Conservation (phyloP, 2,797 vertebrate species). For the Natrix natrix region DNA sequence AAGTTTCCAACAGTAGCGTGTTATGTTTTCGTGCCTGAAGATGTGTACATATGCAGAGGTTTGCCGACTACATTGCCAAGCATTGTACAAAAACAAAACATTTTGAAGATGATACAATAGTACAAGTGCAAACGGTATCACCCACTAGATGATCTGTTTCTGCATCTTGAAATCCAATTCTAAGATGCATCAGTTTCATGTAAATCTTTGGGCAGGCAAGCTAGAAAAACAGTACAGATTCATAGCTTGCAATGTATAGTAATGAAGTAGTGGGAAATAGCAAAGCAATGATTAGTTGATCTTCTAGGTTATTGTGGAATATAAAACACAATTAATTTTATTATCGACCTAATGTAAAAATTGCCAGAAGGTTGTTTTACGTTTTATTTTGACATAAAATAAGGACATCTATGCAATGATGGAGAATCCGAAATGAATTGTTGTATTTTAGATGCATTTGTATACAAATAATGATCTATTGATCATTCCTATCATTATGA, state of each 20-base stretch:
- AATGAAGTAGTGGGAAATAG: background rate
- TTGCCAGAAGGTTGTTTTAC: background rate
- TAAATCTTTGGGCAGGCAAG: background rate
- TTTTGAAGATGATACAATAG: background rate
- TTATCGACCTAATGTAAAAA: slow-evolving; percentile 4
- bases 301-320: background rate
- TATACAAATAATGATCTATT: background rate
- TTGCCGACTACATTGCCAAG: background rate
- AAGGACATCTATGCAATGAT: background rate
- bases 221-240: background rate
- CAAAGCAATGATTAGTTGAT: background rate
- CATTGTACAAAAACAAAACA: background rate
- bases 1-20: background rate
- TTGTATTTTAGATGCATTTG: background rate
- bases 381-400: background rate
- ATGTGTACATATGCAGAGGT: background rate
- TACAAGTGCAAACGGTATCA: background rate
- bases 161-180: background rate
- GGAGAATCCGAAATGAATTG: background rate
- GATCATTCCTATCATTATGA: background rate
- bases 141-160: background rate
- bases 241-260: background rate
- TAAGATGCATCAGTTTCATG: background rate
- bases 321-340: slow-evolving; percentile 15
- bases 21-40: background rate